phyloP scores from a whole-genome alignment of 1,140 invertebrate genomes.

The Micrasema minimum region DNA sequence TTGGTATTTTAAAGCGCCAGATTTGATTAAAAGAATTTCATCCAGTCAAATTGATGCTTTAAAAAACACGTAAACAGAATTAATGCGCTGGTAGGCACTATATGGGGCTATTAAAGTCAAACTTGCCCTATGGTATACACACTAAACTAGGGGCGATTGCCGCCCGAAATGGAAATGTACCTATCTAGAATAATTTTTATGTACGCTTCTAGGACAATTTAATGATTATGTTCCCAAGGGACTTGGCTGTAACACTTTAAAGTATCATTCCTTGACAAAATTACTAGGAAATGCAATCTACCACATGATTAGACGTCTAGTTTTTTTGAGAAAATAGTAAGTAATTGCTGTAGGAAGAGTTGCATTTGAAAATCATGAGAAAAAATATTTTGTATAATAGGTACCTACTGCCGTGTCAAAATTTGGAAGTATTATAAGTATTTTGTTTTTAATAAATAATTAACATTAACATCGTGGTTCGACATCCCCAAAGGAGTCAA shows the following conservation, averaged over 20 bases:
- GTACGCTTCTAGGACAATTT: conserved; percentile 1
- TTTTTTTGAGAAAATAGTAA: too few relatives aligned
- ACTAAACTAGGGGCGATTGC: conserved; percentile 9
- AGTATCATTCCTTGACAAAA: not conserved
- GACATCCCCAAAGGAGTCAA: too few relatives aligned
- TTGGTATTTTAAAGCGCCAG: conserved; percentile 39
- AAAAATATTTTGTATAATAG: too few relatives aligned
- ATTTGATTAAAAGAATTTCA: conserved; percentile 49
- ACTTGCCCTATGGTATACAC: conserved; percentile 10
- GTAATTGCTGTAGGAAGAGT: too few relatives aligned
- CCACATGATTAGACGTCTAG: too few relatives aligned
- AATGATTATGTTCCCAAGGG: conserved; percentile 14
- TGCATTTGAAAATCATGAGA: too few relatives aligned
- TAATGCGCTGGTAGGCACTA: conserved; percentile 17
- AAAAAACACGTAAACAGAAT: conserved; percentile 47
- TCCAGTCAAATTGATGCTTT: conserved; percentile 47
- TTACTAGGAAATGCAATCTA: too few relatives aligned
- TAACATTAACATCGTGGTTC: too few relatives aligned
- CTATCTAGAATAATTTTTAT: too few relatives aligned
- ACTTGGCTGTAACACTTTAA: not conserved
- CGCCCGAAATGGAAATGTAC: not conserved
- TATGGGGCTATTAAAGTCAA: conserved; percentile 20
- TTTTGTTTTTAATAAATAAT: too few relatives aligned
- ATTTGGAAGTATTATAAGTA: too few relatives aligned
- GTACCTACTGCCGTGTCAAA: too few relatives aligned